phyloP scores from a whole-genome alignment of 2,113 vertebrate genomes.

The Hypanus sabinus region DNA sequence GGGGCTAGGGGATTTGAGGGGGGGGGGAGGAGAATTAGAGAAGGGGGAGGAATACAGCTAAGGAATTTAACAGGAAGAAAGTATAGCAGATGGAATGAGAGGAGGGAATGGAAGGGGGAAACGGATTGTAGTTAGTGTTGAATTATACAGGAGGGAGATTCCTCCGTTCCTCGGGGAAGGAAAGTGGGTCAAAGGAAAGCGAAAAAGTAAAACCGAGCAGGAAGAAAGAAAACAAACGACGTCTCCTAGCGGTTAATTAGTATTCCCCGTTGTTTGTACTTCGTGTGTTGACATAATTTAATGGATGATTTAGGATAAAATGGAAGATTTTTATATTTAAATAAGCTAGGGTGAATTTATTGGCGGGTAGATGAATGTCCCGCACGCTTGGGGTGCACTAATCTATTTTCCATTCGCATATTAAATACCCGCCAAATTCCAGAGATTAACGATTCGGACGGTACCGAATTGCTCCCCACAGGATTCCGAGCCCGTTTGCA shows the following conservation, averaged over 20 bases:
- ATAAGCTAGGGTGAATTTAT: not conserved
- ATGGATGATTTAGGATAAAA: not conserved
- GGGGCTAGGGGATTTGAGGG: constrained; percentile 38
- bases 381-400: too few species aligned
- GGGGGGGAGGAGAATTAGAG: constrained; percentile 43
- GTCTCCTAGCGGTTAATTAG: not conserved
- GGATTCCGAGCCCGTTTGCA: not conserved
- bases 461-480: not conserved
- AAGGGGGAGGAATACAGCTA: constrained; percentile 40
- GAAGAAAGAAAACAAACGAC: not conserved
- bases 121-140: not conserved
- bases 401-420: too few species aligned
- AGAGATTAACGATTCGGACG: not conserved
- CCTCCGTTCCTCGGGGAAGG: not conserved
- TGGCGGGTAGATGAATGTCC: too few species aligned
- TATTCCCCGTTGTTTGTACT: not conserved
- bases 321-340: not conserved
- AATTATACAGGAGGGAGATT: too few species aligned
- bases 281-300: not conserved
- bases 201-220: not conserved
- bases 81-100: constrained; percentile 1
- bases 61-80: not conserved
- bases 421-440: not conserved
- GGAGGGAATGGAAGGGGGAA: not conserved
- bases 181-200: too few species aligned